Conservation (phyloP, 2,888 invertebrate genomes). For the Pemphredon lugubris region DNA sequence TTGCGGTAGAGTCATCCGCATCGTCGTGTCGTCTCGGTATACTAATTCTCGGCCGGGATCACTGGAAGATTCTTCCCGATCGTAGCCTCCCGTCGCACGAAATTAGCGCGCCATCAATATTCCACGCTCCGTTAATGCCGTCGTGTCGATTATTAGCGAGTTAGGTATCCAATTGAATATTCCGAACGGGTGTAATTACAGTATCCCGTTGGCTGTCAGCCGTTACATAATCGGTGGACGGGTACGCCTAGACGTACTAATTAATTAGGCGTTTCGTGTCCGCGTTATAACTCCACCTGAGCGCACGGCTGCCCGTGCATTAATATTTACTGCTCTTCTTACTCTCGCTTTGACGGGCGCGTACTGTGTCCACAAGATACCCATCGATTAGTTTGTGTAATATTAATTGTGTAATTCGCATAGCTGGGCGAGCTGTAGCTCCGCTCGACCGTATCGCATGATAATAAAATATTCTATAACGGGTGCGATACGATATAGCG, state of each 20-base stretch:
- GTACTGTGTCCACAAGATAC: no score
- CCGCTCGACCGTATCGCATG: no score
- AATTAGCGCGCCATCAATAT: slow-evolving; percentile 66
- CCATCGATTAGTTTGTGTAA: no score
- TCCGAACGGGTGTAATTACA: slow-evolving; percentile 64
- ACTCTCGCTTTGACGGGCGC: no score
- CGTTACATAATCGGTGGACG: slow-evolving; percentile 61
- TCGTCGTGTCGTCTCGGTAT: slow-evolving; percentile 1
- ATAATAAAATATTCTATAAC: no score
- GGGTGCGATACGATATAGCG: no score
- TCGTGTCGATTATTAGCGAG: slow-evolving; percentile 71
- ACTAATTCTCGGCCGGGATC: slow-evolving; percentile 22
- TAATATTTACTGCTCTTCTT: slow-evolving; percentile 37
- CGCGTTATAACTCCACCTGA: slow-evolving; percentile 28
- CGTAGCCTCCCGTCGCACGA: slow-evolving; percentile 27
- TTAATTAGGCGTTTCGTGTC: slow-evolving; percentile 57
- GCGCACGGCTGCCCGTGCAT: slow-evolving; percentile 41
- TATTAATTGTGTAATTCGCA: no score
- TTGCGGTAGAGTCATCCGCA: not conserved
- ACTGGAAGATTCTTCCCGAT: slow-evolving; percentile 30
- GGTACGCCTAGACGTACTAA: slow-evolving; percentile 48
- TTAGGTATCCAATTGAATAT: slow-evolving; percentile 71
- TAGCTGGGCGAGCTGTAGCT: no score
- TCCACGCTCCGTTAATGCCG: slow-evolving; percentile 67
- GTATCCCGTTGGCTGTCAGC: slow-evolving; percentile 59